Percentiles rank a stretch among this genome's conserved stretches.
Conservation (phyloP, 2,797 vertebrate genomes). For the Spea hammondii region DNA sequence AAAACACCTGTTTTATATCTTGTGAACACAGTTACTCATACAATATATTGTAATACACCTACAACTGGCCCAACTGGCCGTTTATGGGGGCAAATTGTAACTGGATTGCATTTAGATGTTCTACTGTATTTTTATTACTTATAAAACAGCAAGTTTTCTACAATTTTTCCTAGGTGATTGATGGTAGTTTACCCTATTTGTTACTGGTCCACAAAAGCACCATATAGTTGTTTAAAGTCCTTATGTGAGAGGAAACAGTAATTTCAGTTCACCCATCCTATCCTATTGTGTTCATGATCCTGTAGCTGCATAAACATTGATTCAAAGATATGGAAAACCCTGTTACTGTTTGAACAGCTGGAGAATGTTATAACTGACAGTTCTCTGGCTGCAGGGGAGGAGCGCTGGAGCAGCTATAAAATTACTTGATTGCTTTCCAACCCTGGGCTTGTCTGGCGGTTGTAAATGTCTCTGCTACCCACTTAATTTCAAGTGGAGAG, state of each 20-base stretch:
- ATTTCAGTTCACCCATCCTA: neutral
- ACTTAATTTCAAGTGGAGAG: no score
- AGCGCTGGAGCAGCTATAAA: neutral
- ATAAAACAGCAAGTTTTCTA: no score
- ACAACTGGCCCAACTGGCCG: no score
- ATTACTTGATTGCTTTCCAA: neutral
- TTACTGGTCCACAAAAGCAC: neutral
- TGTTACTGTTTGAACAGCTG: constrained; percentile 21
- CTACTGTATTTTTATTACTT: no score
- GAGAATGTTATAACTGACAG: constrained; percentile 10
- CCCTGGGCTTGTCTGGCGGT: neutral
- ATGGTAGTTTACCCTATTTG: no score
- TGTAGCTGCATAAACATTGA: constrained; percentile 15
- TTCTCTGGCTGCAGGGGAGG: constrained; percentile 5
- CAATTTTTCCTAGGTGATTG: no score
- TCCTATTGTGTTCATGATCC: constrained; percentile 21
- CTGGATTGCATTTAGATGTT: no score
- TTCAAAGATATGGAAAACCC: constrained; percentile 1
- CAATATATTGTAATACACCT: no score
- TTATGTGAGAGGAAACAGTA: constrained; percentile 8
- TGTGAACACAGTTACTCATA: no score
- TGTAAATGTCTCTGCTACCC: neutral
- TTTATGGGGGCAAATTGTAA: no score
- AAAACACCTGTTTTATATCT: no score
- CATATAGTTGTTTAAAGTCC: neutral